These are phyloP conservation scores for Temnothorax unifasciatus DNA, from an alignment of 2,888 invertebrate genomes.

Conservation along the genomic window DNA sequence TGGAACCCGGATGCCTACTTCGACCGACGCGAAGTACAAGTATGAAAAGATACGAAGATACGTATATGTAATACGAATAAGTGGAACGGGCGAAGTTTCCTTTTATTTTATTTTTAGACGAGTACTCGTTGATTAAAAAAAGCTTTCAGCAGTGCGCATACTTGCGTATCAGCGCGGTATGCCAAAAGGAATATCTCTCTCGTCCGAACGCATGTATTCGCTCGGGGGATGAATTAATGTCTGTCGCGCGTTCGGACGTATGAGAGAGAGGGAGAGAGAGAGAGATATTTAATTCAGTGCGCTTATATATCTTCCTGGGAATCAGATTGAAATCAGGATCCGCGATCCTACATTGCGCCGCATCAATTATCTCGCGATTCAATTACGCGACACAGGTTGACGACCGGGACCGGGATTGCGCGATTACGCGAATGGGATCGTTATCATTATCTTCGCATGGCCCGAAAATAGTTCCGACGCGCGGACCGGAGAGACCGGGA, in stretches of 20 bases:
- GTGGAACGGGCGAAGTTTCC: not conserved
- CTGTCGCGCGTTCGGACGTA: not conserved
- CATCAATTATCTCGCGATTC: conserved; percentile 43
- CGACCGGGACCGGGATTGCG: not conserved
- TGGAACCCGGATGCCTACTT: not conserved
- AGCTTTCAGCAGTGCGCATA: not conserved
- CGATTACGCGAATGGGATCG: conserved; percentile 22
- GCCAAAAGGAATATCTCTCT: conserved; percentile 3
- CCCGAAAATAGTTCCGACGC: conserved; percentile 28
- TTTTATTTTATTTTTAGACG: not conserved
- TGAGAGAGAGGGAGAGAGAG: not conserved
- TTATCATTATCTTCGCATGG: conserved; percentile 14
- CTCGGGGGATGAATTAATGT: conserved; percentile 11
- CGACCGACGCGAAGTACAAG: not conserved
- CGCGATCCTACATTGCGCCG: not conserved
- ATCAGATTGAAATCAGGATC: conserved; percentile 41
- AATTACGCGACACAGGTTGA: conserved; percentile 48
- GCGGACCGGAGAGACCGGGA: not conserved
- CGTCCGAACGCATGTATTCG: no score
- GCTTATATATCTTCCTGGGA: conserved; percentile 12
- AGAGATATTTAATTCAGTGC: conserved; percentile 32
- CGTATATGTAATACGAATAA: not conserved
- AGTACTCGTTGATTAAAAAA: not conserved
- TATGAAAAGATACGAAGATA: not conserved
- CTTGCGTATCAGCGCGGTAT: not conserved